Conservation (phyloP, 2,113 vertebrate species). For the Tretioscincus oriximinensis region DNA sequence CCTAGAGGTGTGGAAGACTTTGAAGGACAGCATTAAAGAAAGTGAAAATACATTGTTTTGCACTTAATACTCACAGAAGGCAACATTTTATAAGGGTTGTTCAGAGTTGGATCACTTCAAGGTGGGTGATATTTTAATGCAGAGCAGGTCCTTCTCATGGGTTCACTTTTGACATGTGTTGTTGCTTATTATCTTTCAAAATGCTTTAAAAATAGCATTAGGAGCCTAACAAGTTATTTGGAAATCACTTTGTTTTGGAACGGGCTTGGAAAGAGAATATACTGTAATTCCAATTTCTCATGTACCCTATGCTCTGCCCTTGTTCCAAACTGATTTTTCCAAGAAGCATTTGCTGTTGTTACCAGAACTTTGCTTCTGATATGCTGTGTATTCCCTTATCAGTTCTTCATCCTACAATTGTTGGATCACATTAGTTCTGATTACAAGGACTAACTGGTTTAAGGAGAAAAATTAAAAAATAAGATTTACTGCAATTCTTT, state of each 20-base stretch:
- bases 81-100: constrained; percentile 34
- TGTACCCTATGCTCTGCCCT: constrained; percentile 24
- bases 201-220: constrained; percentile 40
- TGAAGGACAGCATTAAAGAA: constrained; percentile 9
- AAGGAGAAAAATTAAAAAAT: background rate
- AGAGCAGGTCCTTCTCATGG: constrained; percentile 45
- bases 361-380: constrained; percentile 18
- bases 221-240: constrained; percentile 18
- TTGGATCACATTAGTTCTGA: background rate
- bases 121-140: constrained; percentile 35
- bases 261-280: constrained; percentile 39
- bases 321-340: constrained; percentile 46
- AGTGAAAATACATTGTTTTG: constrained; percentile 10
- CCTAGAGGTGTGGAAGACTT: background rate
- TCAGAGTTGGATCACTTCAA: constrained; percentile 9
- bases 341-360: constrained; percentile 33
- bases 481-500: background rate
- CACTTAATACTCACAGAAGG: constrained; percentile 36
- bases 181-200: constrained; percentile 57
- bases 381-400: constrained; percentile 30
- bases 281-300: constrained; percentile 58
- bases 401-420: constrained; percentile 6
- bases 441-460: background rate
- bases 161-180: constrained; percentile 52
- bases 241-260: constrained; percentile 57